Base-by-base conservation (phyloP, 23 tunicate genomes). In the Ascidia mentula region DNA sequence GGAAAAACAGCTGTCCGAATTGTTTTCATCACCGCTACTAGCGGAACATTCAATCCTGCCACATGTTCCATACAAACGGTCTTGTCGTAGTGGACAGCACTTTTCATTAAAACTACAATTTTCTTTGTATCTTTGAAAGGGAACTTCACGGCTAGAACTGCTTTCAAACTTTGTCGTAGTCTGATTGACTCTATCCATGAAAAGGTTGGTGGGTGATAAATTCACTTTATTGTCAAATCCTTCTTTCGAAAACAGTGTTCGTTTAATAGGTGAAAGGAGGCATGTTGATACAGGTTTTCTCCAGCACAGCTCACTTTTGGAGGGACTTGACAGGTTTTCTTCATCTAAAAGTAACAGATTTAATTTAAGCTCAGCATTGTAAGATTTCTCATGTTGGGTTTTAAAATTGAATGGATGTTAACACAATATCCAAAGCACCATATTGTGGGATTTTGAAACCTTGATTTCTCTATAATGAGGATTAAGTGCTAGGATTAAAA, bases 1-100 rank as follows among this genome's bases (percentile, higher is more conserved):
- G 36, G 85, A 86, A 60, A 91, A 91, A 40, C 84, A 80, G 72
- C 86, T 80, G 53, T 86, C 97, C 32, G 87, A 73, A 77, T 85
- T 90, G 77, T 89, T 89, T 39, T 91, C 97, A n/a, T 91, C 97
- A 0, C 97, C 97, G 46, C 97, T 91, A 36, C 96, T 90, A 69
- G 83, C 61, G 0, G 90, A 91, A 35, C 24, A 1, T 53, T 53
- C 65, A 53, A 28, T 15, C 15, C 15, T 42, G 12, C 15, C 53
- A 42, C 12, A 53, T 53, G 24, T 9, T 53, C 65, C 65, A 6
- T 3, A 53, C 22, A 53, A 20, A 42, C 53, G 53, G 65, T 53
- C 65, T 20, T 53, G 22, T 53, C 24, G 22, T 28, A 53, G 24
- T 20, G 65, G 65, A n/a, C n/a, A n/a, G n/a, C n/a, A n/a, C n/a